Evolutionary conservation across 2,888 invertebrate genomes (phyloP), one percentile per base, ranked within the genome.

Genomic region (Chesias legatella): DNA sequence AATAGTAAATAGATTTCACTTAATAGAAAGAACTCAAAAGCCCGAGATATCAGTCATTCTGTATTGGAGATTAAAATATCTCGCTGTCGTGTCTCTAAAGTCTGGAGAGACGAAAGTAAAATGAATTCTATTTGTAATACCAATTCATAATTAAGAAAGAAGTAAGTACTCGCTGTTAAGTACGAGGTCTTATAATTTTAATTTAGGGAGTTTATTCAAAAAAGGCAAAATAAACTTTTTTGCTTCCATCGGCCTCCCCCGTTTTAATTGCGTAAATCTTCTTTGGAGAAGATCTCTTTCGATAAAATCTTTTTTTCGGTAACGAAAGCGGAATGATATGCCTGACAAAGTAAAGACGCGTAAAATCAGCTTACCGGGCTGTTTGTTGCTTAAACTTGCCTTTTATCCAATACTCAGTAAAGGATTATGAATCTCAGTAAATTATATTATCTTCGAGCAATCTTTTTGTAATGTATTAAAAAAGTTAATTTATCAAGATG

Each of bases 251-350:
- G 49, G 56, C 66, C 53, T 63, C 68, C 65, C 60, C 64, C 66
- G 56, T 69, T 82, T 79, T 81, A 83, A 82, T 81, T 81, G 79
- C 73, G 67, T 63, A 76, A 83, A 83, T 81, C 80, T 76, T 72
- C 77, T 80, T 76, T 71, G 65, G 57, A 63, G n/a, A 59, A 64
- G 65, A 68, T 76, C 65, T 59, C 61, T 72, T 66, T 64, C 55
- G 69, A 74, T 73, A 60, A 71, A 70, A 72, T 73, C 66, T 73
- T 73, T 73, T 17, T 72, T 73, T 63, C 60, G 48, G 63, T 60
- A 60, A 60, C 54, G 69, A 56, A 67, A 67, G 58, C 50, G 55
- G 53, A 53, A 63, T 59, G 60, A 65, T 64, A 60, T 73, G 73
- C 73, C 25, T 22, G 24, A 25, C 27, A 25, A 35, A 32, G 73